These are phyloP conservation scores for Malthinus flaveolus DNA, from an alignment of 2,888 invertebrate genomes.

Conservation along the genomic window DNA sequence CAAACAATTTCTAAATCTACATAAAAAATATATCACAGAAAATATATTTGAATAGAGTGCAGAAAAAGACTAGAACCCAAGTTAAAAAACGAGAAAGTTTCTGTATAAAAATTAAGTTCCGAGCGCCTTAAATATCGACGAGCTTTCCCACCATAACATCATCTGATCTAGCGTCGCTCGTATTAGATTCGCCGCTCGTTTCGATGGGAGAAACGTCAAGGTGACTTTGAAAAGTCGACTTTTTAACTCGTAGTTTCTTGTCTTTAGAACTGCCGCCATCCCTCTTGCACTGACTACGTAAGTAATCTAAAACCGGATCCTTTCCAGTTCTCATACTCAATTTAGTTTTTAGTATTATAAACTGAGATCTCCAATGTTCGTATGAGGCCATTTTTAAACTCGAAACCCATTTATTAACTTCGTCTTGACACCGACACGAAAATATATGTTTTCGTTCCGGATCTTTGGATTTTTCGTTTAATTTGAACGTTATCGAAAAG, in stretches of 20 bases:
- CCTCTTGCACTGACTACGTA: slow-evolving; percentile 42
- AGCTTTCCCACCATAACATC: slow-evolving; percentile 25
- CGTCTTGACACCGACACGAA: slow-evolving; percentile 70
- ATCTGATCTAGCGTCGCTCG: slow-evolving; percentile 5
- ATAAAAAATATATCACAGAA: not conserved
- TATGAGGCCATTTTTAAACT: slow-evolving; percentile 71
- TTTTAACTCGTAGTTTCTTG: slow-evolving; percentile 36
- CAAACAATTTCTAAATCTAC: not conserved
- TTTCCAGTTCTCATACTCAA: slow-evolving; percentile 70
- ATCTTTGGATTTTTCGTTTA: slow-evolving; percentile 62
- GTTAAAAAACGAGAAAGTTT: not conserved
- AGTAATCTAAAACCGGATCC: slow-evolving; percentile 53
- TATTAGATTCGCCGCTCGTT: not conserved
- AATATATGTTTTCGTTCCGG: slow-evolving; percentile 64
- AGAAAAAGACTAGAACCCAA: not conserved
- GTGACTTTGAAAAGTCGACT: slow-evolving; percentile 49
- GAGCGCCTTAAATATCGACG: slow-evolving; percentile 27
- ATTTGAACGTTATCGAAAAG: slow-evolving; percentile 68
- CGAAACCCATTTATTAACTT: slow-evolving; percentile 72
- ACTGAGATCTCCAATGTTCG: slow-evolving; percentile 67
- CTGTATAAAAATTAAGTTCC: not conserved
- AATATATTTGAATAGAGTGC: not conserved
- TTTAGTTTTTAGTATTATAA: slow-evolving; percentile 67
- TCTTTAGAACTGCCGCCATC: slow-evolving; percentile 29
- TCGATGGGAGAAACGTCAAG: slow-evolving; percentile 33